Evolutionary conservation across 2,888 invertebrate species (phyloP), one percentile per base, ranked within the genome.

Genomic region (Sylvicola cinctus): DNA sequence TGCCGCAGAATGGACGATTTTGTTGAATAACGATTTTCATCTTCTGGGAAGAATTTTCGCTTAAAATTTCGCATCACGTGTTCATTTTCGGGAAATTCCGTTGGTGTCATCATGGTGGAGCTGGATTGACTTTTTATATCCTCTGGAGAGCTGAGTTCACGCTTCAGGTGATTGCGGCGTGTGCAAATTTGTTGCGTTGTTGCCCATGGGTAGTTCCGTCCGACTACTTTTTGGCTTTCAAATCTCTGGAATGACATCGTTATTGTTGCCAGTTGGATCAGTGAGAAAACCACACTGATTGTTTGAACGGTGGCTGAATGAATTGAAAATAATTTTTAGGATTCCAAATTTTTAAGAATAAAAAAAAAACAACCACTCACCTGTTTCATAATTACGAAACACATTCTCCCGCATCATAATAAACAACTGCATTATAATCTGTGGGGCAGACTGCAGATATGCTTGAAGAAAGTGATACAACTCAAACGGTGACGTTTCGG

Each of bases 391-490:
- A 32, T 65, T 63, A 4, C 63, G 55, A 34, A 66, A 59, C 17
- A 62, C 50, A 23, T 65, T 62, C 43, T 66, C 65, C 26, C 63
- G 55, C 35, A 72, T 61, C 50, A 81, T 61, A 45, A 80, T 60
- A 48, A 71, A 70, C 13, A 62, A 63, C 52, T 65, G 78, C 42
- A 74, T 58, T 17, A 74, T 51, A 28, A 73, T 66, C 52, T 78
- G 76, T 1, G 81, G 83, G 2, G 74, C 73, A 3, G 77, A 70
- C 47, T 83, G 81, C 8, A 77, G 58, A 54, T 77, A 81, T 2
- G 79, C 73, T 51, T 81, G 80, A 10, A 81, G 60, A 44, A 83
- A 76, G 34, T 77, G 64, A 48, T 80, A 81, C 23, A 81, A 57
- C 49, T 83, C 80, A 42, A 74, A 64, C n/a, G 70, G 67, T 15